Conservation (phyloP, 2,797 vertebrate genomes). For the Pygocentrus nattereri region DNA sequence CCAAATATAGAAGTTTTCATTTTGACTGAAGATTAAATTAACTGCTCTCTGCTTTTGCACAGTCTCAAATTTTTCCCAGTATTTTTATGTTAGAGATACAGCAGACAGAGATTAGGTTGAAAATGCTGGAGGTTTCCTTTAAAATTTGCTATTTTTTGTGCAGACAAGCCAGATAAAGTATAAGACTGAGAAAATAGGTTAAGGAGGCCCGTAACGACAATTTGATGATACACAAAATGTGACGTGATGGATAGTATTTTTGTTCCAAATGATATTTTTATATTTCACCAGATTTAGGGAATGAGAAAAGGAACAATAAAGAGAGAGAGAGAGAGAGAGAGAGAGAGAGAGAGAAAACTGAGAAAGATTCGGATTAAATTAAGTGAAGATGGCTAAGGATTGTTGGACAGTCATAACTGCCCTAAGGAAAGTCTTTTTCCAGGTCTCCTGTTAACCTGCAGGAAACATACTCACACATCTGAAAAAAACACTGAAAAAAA, state of each 20-base stretch:
- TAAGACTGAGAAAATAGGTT: background rate
- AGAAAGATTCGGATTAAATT: constrained; percentile 14
- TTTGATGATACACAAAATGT: background rate
- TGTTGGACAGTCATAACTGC: background rate
- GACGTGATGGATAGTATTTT: background rate
- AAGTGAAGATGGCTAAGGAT: background rate
- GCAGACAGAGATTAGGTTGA: too few species aligned
- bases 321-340: background rate
- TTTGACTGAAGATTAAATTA: too few species aligned
- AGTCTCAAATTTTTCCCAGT: too few species aligned
- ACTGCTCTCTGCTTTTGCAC: too few species aligned
- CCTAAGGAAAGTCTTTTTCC: background rate
- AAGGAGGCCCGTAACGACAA: background rate
- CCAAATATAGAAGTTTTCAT: too few species aligned
- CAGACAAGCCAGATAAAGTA: background rate
- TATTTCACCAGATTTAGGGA: background rate
- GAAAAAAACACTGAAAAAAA: constrained; percentile 32
- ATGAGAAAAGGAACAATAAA: background rate
- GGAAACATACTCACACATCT: constrained; percentile 19
- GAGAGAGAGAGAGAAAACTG: too few species aligned
- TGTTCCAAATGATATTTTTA: background rate
- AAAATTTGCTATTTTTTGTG: background rate
- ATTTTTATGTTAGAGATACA: background rate
- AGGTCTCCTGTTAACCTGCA: constrained; percentile 2
- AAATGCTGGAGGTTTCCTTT: background rate